A percentile compares a stretch with the other conserved stretches of the same genome.
phyloP scores from a whole-genome alignment of 2,797 vertebrate genomes.

The Paratrypauchen microcephalus region DNA sequence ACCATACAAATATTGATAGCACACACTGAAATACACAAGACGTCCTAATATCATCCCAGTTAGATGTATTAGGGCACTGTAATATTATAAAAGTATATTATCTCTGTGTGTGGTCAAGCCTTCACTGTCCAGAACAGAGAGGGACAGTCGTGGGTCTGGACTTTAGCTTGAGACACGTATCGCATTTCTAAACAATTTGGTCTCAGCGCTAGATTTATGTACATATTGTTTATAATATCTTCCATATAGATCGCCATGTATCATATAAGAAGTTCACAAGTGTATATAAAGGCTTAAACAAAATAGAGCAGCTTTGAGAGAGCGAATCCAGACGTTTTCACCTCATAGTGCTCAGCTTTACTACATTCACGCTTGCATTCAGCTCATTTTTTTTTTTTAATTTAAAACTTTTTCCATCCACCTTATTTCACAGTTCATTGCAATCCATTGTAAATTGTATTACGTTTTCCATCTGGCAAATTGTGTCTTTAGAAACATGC shows the following conservation, averaged over 20 bases:
- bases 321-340: no score
- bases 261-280: background rate
- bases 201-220: background rate
- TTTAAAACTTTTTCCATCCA: background rate
- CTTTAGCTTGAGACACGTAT: background rate
- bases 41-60: background rate
- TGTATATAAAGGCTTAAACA: background rate
- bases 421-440: background rate
- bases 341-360: no score
- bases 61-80: background rate
- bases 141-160: background rate
- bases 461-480: background rate
- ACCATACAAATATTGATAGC: background rate
- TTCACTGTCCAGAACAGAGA: background rate
- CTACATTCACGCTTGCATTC: no score
- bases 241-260: background rate
- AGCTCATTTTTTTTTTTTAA: background rate
- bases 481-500: background rate
- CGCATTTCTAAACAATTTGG: conserved; percentile 1
- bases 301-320: no score
- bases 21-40: background rate
- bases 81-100: background rate
- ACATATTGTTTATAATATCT: background rate
- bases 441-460: background rate
- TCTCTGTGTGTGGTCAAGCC: background rate